phyloP scores from a whole-genome alignment of 2,113 vertebrate genomes.

The Raphicerus campestris region DNA sequence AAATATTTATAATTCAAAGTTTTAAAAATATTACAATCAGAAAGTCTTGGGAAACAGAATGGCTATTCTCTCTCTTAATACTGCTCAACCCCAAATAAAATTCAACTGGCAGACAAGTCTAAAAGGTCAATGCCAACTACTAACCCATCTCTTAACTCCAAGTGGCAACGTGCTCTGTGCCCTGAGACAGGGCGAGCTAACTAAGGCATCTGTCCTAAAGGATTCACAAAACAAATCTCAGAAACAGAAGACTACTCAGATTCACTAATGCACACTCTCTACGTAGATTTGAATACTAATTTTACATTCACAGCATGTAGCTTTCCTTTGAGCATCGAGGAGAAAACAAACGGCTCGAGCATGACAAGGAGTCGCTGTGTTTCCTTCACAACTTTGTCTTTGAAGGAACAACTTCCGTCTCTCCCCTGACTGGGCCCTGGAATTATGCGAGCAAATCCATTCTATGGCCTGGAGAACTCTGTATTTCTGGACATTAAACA shows the following conservation, averaged over 20 bases:
- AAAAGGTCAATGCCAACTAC: not conserved
- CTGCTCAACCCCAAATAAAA: constrained; percentile 34
- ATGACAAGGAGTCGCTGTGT: not conserved
- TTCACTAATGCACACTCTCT: not conserved
- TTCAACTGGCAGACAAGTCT: constrained; percentile 28
- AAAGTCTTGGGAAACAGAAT: not conserved
- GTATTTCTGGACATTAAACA: not conserved
- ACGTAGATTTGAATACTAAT: not conserved
- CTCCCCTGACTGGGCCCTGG: not conserved
- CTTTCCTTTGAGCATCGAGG: not conserved
- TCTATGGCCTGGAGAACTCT: not conserved
- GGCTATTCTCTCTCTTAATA: not conserved
- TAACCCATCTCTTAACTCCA: not conserved
- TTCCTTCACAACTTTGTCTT: not conserved
- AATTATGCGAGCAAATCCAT: not conserved
- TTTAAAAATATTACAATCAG: not conserved
- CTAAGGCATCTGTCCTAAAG: not conserved
- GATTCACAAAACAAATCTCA: not conserved
- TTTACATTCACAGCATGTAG: not conserved
- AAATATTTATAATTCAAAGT: not conserved
- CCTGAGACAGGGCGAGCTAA: not conserved
- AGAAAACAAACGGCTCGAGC: not conserved
- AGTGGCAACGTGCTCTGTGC: rapidly evolving
- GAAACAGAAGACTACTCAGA: not conserved
- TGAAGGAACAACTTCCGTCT: not conserved